Conservation (phyloP, 2,113 vertebrate genomes). For the Engystomops pustulosus region DNA sequence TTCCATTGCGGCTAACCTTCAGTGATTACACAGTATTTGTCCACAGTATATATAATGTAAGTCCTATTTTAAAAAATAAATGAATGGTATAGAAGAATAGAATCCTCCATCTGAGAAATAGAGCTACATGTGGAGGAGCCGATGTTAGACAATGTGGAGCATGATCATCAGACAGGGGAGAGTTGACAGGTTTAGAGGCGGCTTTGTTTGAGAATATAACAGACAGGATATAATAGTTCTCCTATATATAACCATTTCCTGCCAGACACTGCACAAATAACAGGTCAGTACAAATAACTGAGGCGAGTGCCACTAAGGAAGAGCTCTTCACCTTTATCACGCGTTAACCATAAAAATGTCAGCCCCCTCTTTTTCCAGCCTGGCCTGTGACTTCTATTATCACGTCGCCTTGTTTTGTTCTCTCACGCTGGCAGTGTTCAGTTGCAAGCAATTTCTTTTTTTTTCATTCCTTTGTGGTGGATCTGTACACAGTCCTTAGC, state of each 20-base stretch:
- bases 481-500: neutral
- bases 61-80: too few species aligned
- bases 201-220: conserved; percentile 64
- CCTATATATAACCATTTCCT: conserved; percentile 68
- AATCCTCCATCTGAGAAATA: too few species aligned
- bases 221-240: conserved; percentile 62
- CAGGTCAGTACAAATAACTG: conserved; percentile 61
- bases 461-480: neutral
- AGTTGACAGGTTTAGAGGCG: conserved; percentile 63
- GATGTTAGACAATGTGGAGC: conserved; percentile 23
- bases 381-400: conserved; percentile 52
- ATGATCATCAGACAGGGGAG: conserved; percentile 65
- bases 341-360: conserved; percentile 62
- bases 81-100: too few species aligned
- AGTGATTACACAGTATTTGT: too few species aligned
- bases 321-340: conserved; percentile 25
- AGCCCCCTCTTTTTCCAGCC: conserved; percentile 50
- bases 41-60: too few species aligned
- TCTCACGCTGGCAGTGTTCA: conserved; percentile 57
- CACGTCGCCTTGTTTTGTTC: conserved; percentile 56
- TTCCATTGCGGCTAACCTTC: too few species aligned
- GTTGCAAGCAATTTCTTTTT: neutral
- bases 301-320: conserved; percentile 48
- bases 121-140: neutral
- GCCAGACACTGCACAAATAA: conserved; percentile 39